Conservation (phyloP, 2,797 vertebrate species). For the Setipinna tenuifilis region DNA sequence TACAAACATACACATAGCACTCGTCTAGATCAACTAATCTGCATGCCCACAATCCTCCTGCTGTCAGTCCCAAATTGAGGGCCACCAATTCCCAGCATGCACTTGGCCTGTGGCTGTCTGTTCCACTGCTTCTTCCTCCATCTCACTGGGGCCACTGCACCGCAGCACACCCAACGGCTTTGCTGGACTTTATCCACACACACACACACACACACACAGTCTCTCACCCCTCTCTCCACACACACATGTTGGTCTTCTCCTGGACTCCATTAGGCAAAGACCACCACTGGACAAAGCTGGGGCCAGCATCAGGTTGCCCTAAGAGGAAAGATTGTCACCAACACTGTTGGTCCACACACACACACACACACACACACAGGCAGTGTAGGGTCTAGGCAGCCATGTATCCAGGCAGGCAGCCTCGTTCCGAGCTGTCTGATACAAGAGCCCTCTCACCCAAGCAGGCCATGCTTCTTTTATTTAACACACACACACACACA, state of each 20-base stretch:
- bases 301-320: background rate
- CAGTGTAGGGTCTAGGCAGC: background rate
- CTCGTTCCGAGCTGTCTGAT: background rate
- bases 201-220: background rate
- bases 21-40: slow-evolving; percentile 9
- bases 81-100: background rate
- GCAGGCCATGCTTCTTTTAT: background rate
- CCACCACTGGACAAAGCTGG: background rate
- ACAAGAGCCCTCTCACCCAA: background rate
- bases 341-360: background rate
- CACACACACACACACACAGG: slow-evolving; percentile 1
- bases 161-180: background rate
- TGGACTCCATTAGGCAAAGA: background rate
- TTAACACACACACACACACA: slow-evolving; percentile 10
- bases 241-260: background rate
- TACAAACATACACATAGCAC: background rate
- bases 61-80: background rate
- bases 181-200: background rate
- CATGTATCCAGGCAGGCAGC: background rate
- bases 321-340: background rate
- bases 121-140: background rate
- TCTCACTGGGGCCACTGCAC: background rate
- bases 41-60: background rate
- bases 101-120: background rate
- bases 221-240: background rate